Evolutionary conservation across 1,140 invertebrate genomes (phyloP).

Genomic region (Magallana ariakensis): DNA sequence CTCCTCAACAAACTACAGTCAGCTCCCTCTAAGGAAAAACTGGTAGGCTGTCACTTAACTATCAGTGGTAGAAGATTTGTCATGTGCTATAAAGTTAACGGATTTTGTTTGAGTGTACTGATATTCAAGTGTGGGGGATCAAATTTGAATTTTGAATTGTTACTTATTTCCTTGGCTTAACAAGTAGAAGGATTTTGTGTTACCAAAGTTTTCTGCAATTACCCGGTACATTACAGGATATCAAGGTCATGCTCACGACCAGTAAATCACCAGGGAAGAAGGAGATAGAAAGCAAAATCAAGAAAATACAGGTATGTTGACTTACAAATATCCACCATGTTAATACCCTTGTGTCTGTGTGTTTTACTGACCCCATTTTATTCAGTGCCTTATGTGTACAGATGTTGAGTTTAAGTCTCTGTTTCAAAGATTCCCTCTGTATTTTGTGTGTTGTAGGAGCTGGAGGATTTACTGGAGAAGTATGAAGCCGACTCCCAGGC

Average conservation of each 20-base stretch:
- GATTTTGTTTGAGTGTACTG: no score
- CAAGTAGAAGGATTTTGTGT: not conserved
- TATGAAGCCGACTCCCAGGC: slow-evolving; percentile 62
- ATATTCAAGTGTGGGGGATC: no score
- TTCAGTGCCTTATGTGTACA: not conserved
- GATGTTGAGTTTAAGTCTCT: not conserved
- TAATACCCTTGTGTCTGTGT: no score
- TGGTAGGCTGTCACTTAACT: slow-evolving; percentile 38
- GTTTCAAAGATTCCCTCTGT: not conserved
- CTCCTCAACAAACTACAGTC: slow-evolving; percentile 64
- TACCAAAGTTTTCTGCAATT: not conserved
- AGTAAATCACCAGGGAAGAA: slow-evolving; percentile 44
- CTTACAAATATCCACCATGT: not conserved
- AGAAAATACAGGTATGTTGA: slow-evolving; percentile 21
- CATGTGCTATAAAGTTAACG: no score
- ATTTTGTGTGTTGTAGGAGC: slow-evolving; percentile 66
- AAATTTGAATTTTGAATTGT: no score
- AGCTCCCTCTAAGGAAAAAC: slow-evolving; percentile 44
- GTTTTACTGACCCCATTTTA: no score
- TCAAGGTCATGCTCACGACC: slow-evolving; percentile 37
- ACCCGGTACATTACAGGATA: slow-evolving; percentile 17
- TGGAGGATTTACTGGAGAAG: slow-evolving; percentile 81
- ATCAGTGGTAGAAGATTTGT: no score
- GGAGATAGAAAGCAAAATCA: slow-evolving; percentile 26
- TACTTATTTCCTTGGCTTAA: not conserved